phyloP scores from a whole-genome alignment of 2,113 vertebrate species.

The Butorides virescens region DNA sequence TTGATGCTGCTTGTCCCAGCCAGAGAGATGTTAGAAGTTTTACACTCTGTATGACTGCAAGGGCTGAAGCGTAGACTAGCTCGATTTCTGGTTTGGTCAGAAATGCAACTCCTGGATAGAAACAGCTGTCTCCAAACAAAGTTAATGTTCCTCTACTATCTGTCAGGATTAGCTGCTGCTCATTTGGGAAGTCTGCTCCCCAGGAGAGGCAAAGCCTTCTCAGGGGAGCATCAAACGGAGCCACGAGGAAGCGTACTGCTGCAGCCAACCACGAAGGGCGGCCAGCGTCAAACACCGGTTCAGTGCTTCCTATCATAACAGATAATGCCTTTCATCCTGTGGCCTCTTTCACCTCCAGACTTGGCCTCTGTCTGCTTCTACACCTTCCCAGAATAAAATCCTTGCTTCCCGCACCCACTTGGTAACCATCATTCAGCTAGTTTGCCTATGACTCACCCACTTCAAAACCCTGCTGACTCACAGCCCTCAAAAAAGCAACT shows the following conservation, averaged over 20 bases:
- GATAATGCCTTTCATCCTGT: neutral
- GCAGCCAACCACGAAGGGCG: neutral
- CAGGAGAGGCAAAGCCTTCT: neutral
- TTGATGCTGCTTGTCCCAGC: neutral
- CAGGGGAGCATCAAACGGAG: neutral
- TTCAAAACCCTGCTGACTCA: slow-evolving; percentile 63
- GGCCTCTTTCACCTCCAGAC: slow-evolving; percentile 43
- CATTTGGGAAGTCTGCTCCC: neutral
- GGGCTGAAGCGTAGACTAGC: neutral
- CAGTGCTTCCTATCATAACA: neutral
- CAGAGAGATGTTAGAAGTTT: neutral
- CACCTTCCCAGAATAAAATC: slow-evolving; percentile 56
- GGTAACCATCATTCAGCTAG: slow-evolving; percentile 43
- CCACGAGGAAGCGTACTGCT: neutral
- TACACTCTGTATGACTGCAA: neutral
- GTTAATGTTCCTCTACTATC: neutral
- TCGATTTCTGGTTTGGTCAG: neutral
- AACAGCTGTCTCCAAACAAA: neutral
- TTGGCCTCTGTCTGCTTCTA: slow-evolving; percentile 26
- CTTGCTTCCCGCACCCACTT: slow-evolving; percentile 28
- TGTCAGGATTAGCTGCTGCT: neutral
- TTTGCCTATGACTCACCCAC: slow-evolving; percentile 47
- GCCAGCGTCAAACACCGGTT: neutral
- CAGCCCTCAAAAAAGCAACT: slow-evolving; percentile 29
- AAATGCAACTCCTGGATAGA: neutral